Percentiles rank a stretch among this genome's conserved stretches.
Conservation (phyloP, 92 coral and sea anemone genomes). For the Heteractis magnifica region DNA sequence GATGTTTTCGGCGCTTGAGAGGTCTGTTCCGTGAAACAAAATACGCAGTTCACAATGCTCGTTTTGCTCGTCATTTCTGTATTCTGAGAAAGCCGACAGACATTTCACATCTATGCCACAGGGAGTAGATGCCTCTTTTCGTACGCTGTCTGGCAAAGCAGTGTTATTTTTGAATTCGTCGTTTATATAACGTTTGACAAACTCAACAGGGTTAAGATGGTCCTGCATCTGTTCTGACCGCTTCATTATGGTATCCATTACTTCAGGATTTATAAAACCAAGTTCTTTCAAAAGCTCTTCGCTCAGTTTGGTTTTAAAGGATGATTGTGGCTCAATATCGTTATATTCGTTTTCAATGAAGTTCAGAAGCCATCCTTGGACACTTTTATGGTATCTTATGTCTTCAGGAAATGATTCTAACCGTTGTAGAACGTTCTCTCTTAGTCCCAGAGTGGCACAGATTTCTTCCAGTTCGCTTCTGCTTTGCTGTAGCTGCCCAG, state of each 20-base stretch:
- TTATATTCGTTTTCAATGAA: conserved; percentile 23
- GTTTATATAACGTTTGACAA: conserved; percentile 35
- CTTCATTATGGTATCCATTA: background rate
- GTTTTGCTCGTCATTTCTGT: background rate
- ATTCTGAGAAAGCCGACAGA: background rate
- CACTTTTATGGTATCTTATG: conserved; percentile 24
- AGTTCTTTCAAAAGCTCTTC: conserved; percentile 31
- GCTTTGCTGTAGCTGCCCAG: background rate
- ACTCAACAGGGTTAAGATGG: conserved; percentile 45
- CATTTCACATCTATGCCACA: background rate
- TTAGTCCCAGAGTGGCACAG: background rate
- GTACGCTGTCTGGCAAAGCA: background rate
- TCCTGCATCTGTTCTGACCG: background rate
- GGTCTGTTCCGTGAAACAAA: conserved; percentile 67
- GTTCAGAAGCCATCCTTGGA: conserved; percentile 38
- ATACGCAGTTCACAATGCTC: background rate
- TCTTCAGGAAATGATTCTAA: conserved; percentile 29
- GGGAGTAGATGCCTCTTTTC: background rate
- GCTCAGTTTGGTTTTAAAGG: background rate
- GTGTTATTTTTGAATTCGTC: conserved; percentile 50
- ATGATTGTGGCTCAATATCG: conserved; percentile 2
- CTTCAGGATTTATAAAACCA: conserved; percentile 37
- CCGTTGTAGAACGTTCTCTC: conserved; percentile 36
- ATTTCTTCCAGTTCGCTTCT: background rate
- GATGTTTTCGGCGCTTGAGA: conserved; percentile 50